Evolutionary conservation across 2,797 vertebrate species (phyloP).

Genomic region (Hapalemur alaotrensis): DNA sequence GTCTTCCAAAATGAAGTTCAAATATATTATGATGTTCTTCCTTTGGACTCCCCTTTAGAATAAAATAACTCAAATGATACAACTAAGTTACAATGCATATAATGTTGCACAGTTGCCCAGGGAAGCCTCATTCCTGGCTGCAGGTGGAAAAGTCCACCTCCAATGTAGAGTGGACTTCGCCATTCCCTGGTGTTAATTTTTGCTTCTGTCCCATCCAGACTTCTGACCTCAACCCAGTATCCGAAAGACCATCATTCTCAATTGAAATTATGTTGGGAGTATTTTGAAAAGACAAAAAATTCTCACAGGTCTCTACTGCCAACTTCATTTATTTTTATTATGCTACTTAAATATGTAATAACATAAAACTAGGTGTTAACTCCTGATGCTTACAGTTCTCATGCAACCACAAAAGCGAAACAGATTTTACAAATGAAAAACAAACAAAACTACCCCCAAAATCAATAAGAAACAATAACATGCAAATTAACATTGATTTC

Average conservation of each 20-base stretch:
- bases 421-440: slow-evolving; percentile 1
- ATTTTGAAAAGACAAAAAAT: not conserved
- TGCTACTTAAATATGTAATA: not conserved
- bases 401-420: not conserved
- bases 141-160: not conserved
- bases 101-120: not conserved
- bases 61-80: not conserved
- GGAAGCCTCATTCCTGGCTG: not conserved
- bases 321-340: slow-evolving; percentile 12
- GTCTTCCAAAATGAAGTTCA: slow-evolving; percentile 13
- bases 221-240: not conserved
- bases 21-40: not conserved
- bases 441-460: not conserved
- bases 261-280: not conserved
- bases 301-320: not conserved
- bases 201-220: not conserved
- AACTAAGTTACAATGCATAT: not conserved
- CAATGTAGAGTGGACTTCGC: not conserved
- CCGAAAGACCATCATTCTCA: not conserved
- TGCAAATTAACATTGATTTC: slow-evolving; percentile 2
- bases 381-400: not conserved
- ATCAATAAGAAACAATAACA: not conserved
- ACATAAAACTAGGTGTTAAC: not conserved
- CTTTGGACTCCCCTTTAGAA: not conserved
- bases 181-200: not conserved